Percentiles rank a stretch among this genome's conserved stretches.
phyloP scores from a whole-genome alignment of 2,888 invertebrate species.

The Cynaeus angustus region DNA sequence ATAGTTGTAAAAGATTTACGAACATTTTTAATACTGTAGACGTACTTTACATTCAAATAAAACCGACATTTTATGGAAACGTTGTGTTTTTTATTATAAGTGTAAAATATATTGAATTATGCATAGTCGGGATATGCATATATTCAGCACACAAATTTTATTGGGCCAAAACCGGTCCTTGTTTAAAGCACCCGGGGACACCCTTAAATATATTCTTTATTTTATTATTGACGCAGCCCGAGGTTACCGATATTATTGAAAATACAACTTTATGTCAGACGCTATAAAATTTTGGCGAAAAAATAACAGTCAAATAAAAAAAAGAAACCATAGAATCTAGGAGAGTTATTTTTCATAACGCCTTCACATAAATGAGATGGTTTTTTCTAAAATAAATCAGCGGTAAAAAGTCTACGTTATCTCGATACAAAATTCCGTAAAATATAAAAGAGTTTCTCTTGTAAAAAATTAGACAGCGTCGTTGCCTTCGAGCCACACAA shows the following conservation, averaged over 20 bases:
- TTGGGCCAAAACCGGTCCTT: neutral
- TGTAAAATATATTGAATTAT: constrained; percentile 54
- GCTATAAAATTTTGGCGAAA: constrained; percentile 6
- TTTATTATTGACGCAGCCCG: constrained; percentile 27
- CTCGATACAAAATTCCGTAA: constrained; percentile 3
- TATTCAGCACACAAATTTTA: constrained; percentile 43
- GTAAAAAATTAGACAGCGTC: constrained; percentile 26
- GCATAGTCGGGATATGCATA: constrained; percentile 43
- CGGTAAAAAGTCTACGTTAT: neutral
- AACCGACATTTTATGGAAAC: constrained; percentile 54
- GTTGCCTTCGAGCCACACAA: constrained; percentile 7
- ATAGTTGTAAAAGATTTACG: constrained; percentile 58
- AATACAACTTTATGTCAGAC: constrained; percentile 23
- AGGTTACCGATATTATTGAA: constrained; percentile 22
- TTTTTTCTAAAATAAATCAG: too few species aligned
- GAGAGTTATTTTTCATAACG: too few species aligned
- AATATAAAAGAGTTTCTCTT: constrained; percentile 4
- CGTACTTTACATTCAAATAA: constrained; percentile 57
- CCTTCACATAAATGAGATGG: too few species aligned
- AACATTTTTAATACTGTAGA: constrained; percentile 55
- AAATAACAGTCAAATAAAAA: constrained; percentile 16
- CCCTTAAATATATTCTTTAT: constrained; percentile 27
- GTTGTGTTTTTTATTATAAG: constrained; percentile 51
- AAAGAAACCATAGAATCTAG: too few species aligned
- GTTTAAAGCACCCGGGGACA: constrained; percentile 13